Evolutionary conservation across 2,888 invertebrate species (phyloP).

Genomic region (Cephonodes hylas): DNA sequence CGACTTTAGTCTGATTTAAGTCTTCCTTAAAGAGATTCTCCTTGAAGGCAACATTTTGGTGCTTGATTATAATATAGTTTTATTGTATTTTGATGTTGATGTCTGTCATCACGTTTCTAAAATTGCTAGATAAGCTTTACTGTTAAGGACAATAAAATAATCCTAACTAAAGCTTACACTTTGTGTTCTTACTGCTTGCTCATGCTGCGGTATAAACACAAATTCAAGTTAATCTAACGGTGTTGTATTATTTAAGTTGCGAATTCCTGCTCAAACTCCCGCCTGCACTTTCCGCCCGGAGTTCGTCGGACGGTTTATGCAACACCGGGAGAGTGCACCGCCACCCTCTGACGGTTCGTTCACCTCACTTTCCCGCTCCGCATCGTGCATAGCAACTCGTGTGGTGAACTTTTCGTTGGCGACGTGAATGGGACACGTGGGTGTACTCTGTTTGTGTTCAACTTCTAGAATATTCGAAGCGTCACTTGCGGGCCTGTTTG

Average conservation of each 20-base stretch:
- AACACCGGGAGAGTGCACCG: slow-evolving; percentile 54
- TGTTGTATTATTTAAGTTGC: slow-evolving; percentile 9
- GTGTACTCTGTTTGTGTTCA: slow-evolving; percentile 46
- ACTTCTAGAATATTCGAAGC: slow-evolving; percentile 15
- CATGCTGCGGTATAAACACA: neutral
- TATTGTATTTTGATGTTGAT: too few relatives aligned
- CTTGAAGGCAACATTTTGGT: too few relatives aligned
- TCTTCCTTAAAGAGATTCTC: too few relatives aligned
- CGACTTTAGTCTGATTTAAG: neutral
- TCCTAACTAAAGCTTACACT: neutral
- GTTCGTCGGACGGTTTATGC: slow-evolving; percentile 63
- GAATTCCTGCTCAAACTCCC: slow-evolving; percentile 5
- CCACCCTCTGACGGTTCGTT: slow-evolving; percentile 59
- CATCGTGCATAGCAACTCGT: slow-evolving; percentile 37
- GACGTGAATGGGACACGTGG: slow-evolving; percentile 60
- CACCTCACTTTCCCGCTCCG: slow-evolving; percentile 54
- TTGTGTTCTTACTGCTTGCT: neutral
- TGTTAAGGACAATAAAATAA: too few relatives aligned
- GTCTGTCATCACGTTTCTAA: neutral
- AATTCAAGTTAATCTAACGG: slow-evolving; percentile 1
- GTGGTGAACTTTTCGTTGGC: slow-evolving; percentile 56
- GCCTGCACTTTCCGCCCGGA: neutral
- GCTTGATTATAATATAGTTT: too few relatives aligned
- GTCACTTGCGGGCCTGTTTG: slow-evolving; percentile 24
- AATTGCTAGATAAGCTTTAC: neutral